Percentiles rank a stretch among this genome's conserved stretches.
Conservation (phyloP, 2,888 invertebrate genomes). For the Neoaliturus tenellus region DNA sequence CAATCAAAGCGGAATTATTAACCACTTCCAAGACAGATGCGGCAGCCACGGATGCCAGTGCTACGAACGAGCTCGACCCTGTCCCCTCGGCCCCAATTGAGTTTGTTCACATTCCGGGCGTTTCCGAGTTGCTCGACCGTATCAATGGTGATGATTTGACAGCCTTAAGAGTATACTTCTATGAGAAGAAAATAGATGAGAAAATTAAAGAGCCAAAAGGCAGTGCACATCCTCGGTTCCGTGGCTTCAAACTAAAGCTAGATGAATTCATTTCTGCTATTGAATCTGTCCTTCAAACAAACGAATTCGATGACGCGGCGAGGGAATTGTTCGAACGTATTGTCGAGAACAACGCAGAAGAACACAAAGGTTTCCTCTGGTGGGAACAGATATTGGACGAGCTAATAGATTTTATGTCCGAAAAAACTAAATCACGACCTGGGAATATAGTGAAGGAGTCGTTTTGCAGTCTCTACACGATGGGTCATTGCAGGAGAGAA, state of each 20-base stretch:
- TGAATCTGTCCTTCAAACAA: slow-evolving; percentile 69
- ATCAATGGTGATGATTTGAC: slow-evolving; percentile 89
- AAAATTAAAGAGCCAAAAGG: slow-evolving; percentile 80
- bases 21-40: neutral
- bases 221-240: slow-evolving; percentile 79
- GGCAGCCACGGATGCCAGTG: neutral
- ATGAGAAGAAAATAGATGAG: slow-evolving; percentile 71
- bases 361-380: slow-evolving; percentile 67
- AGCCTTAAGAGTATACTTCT: slow-evolving; percentile 86
- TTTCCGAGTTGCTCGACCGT: slow-evolving; percentile 74
- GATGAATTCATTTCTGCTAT: slow-evolving; percentile 71
- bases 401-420: slow-evolving; percentile 68
- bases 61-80: neutral
- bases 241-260: slow-evolving; percentile 71
- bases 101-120: neutral
- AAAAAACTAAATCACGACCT: slow-evolving; percentile 58
- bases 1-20: slow-evolving; percentile 77
- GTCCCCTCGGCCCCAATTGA: neutral
- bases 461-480: slow-evolving; percentile 58
- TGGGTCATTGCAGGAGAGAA: slow-evolving; percentile 73
- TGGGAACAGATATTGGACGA: slow-evolving; percentile 72
- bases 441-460: slow-evolving; percentile 58
- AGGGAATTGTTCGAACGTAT: slow-evolving; percentile 70
- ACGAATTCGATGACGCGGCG: slow-evolving; percentile 69
- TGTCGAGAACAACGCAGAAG: slow-evolving; percentile 65